Base-by-base conservation (phyloP, 2,888 invertebrate genomes). In the Lepidonotus clava region DNA sequence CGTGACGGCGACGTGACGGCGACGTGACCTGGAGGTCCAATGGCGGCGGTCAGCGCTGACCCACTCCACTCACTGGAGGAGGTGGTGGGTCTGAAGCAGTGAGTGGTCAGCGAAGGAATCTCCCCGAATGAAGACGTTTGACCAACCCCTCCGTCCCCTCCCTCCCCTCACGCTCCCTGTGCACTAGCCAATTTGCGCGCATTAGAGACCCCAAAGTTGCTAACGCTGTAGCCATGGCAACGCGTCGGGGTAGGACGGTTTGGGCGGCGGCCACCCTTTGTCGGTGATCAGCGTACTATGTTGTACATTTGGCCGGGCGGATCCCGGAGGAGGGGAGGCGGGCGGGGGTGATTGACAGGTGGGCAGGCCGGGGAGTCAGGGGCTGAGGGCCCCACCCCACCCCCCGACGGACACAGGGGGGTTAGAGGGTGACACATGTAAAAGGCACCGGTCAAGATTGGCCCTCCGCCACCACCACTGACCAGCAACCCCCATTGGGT, bases 111-210 rank as follows among this genome's bases (percentile, higher is more conserved):
- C n/a, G n/a, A n/a, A n/a, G n/a, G n/a, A n/a, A n/a, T n/a, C n/a
- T n/a, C n/a, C n/a, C n/a, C n/a, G n/a, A n/a, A 80, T 80, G 80
- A 80, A 80, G 80, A 80, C 32, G 80, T 80, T 32, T 28, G 24
- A 66, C n/a, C 24, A 6, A 8, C 66, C 66, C 66, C 8, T 24
- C 32, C 66, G 11, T 66, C 24, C 24, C 32, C 66, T 8, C 24
- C n/a, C 24, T 21, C 66, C 66, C 32, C 32, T 66, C 66, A 8
- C 66, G 14, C 46, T 18, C 66, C 24, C 8, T 66, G 6, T n/a
- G 14, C 21, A 21, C 46, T 41, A 84, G 76, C 67, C 86, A 86
- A 84, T 86, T 71, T 46, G 85, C 86, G 66, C 67, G 28, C 46
- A 86, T 86, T 71, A 71, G 36, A 34, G 83, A 34, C 34, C 21